Conservation (phyloP, 2,797 vertebrate genomes). For the Neosilurus mollespiculum region DNA sequence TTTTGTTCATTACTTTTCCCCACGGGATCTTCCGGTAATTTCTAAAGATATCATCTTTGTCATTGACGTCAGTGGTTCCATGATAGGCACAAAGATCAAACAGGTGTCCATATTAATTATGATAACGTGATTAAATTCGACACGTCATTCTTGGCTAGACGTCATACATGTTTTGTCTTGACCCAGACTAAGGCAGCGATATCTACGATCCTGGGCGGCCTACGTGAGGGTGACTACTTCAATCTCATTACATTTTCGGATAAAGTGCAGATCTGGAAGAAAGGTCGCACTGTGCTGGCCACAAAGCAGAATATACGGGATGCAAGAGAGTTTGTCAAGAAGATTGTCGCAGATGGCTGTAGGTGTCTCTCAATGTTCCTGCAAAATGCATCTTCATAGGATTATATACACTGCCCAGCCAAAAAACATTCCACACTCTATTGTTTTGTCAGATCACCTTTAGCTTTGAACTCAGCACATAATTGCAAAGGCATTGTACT, state of each 20-base stretch:
- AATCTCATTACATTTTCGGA: constrained; percentile 89
- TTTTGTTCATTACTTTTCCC: constrained; percentile 86
- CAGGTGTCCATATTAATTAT: constrained; percentile 71
- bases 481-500: too few species aligned
- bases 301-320: constrained; percentile 77
- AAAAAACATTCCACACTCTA: too few species aligned
- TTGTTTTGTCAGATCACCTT: too few species aligned
- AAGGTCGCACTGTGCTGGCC: constrained; percentile 74
- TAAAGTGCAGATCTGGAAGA: constrained; percentile 78
- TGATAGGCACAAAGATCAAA: constrained; percentile 85
- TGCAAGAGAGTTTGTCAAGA: constrained; percentile 78
- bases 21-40: constrained; percentile 78
- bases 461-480: too few species aligned
- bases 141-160: neutral
- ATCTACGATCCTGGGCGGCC: constrained; percentile 80
- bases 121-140: neutral
- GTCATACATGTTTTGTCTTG: neutral
- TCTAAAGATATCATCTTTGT: constrained; percentile 84
- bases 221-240: constrained; percentile 80
- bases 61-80: constrained; percentile 84
- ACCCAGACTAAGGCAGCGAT: constrained; percentile 84
- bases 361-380: constrained; percentile 58
- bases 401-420: neutral
- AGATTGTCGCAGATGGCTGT: constrained; percentile 82
- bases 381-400: neutral